Evolutionary conservation across 2,113 vertebrate species (phyloP).

Genomic region (Caretta caretta): DNA sequence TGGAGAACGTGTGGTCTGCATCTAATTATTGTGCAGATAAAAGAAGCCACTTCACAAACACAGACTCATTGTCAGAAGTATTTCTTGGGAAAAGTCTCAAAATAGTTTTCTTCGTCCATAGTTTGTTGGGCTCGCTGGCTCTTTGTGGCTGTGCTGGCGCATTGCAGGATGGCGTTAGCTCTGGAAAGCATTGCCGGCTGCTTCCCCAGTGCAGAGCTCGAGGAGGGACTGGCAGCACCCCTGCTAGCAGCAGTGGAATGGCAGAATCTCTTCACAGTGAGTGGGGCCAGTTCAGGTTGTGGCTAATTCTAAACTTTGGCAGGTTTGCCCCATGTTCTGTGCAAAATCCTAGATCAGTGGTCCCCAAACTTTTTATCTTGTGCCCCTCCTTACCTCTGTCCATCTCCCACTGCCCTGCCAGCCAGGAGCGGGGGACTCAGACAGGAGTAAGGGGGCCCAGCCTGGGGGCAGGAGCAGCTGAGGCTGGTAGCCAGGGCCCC

Average conservation of each 20-base stretch:
- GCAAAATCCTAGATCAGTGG: not conserved
- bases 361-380: too few species aligned
- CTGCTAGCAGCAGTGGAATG: not conserved
- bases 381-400: too few species aligned
- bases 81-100: not conserved
- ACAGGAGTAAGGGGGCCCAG: too few species aligned
- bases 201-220: not conserved
- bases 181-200: not conserved
- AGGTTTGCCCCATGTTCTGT: not conserved
- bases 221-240: not conserved
- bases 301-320: not conserved
- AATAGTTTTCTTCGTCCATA: not conserved
- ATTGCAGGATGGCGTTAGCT: not conserved
- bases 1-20: not conserved
- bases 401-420: too few species aligned
- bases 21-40: not conserved
- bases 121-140: not conserved
- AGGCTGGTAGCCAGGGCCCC: too few species aligned
- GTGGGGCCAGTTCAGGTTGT: not conserved
- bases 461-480: too few species aligned
- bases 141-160: not conserved
- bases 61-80: accelerated
- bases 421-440: too few species aligned
- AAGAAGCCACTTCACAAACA: not conserved
- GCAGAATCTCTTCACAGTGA: not conserved